Evolutionary conservation across 2,888 invertebrate species (phyloP).

Genomic region (Torymus tubicola): DNA sequence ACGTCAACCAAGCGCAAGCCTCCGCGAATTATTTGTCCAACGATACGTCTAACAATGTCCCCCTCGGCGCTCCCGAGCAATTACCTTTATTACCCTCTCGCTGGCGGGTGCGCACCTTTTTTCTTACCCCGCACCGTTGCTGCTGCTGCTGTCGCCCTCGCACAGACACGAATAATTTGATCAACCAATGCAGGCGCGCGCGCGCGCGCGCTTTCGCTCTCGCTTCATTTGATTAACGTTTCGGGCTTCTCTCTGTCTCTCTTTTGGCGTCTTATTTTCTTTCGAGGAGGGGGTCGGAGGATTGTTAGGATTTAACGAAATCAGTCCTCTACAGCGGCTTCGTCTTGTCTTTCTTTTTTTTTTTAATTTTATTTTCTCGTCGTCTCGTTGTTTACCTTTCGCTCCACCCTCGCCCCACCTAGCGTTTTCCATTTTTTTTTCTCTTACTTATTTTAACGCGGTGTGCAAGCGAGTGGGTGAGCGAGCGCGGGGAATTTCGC

Average conservation of each 20-base stretch:
- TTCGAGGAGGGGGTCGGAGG: not conserved
- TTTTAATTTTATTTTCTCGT: not conserved
- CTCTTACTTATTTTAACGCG: not conserved
- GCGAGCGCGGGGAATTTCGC: not conserved
- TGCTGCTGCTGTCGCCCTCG: not conserved
- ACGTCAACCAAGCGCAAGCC: not conserved
- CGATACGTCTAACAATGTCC: slow-evolving; percentile 32
- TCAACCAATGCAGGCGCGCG: slow-evolving; percentile 30
- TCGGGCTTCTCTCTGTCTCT: slow-evolving; percentile 3
- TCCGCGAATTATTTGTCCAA: slow-evolving; percentile 12
- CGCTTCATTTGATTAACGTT: slow-evolving; percentile 49
- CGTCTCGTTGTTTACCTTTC: not conserved
- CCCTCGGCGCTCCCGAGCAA: slow-evolving; percentile 10
- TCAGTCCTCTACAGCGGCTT: slow-evolving; percentile 8
- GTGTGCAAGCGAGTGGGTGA: too few species aligned
- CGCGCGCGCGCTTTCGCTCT: not conserved
- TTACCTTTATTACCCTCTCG: slow-evolving; percentile 35
- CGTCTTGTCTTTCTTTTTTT: not conserved
- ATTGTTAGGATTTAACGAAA: slow-evolving; percentile 39
- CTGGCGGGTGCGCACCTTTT: not conserved
- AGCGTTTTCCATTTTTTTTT: not conserved
- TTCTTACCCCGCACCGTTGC: too few species aligned
- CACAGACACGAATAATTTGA: slow-evolving; percentile 35
- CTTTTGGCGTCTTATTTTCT: not conserved
- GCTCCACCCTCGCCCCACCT: too few species aligned